A percentile compares a stretch with the other conserved stretches of the same genome.
These are phyloP conservation scores for Eublepharis macularius DNA, from an alignment of 2,113 vertebrate genomes.

Conservation along the genomic window DNA sequence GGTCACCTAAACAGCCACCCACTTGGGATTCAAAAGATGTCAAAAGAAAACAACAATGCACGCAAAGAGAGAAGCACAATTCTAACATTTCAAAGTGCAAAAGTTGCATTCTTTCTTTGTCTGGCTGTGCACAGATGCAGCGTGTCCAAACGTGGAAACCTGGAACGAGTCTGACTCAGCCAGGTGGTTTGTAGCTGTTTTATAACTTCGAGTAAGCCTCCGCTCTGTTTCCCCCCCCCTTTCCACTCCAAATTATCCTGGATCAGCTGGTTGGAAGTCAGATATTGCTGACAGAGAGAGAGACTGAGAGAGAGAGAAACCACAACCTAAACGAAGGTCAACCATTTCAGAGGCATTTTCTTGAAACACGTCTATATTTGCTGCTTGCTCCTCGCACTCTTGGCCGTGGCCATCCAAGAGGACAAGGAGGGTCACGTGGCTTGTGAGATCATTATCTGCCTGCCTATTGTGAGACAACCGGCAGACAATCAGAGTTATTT, in stretches of 20 bases:
- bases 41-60: neutral
- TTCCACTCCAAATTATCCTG: slow-evolving; percentile 43
- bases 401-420: slow-evolving; percentile 27
- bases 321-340: slow-evolving; percentile 45
- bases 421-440: neutral
- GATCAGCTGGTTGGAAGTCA: slow-evolving; percentile 61
- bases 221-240: neutral
- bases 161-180: slow-evolving; percentile 53
- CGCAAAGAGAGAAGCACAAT: slow-evolving; percentile 31
- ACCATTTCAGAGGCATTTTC: slow-evolving; percentile 34
- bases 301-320: neutral
- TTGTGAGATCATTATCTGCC: slow-evolving; percentile 60
- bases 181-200: slow-evolving; percentile 62
- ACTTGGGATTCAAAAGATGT: slow-evolving; percentile 3
- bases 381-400: slow-evolving; percentile 19
- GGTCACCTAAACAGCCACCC: neutral
- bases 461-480: slow-evolving; percentile 63
- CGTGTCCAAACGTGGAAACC: slow-evolving; percentile 48
- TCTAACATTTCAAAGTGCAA: slow-evolving; percentile 45
- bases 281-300: slow-evolving; percentile 22
- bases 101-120: slow-evolving; percentile 50
- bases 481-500: slow-evolving; percentile 77
- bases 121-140: slow-evolving; percentile 47
- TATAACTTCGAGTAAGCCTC: slow-evolving; percentile 54
- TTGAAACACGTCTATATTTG: slow-evolving; percentile 27